phyloP scores from a whole-genome alignment of 1,140 invertebrate genomes.

The Temnothorax curvispinosus region DNA sequence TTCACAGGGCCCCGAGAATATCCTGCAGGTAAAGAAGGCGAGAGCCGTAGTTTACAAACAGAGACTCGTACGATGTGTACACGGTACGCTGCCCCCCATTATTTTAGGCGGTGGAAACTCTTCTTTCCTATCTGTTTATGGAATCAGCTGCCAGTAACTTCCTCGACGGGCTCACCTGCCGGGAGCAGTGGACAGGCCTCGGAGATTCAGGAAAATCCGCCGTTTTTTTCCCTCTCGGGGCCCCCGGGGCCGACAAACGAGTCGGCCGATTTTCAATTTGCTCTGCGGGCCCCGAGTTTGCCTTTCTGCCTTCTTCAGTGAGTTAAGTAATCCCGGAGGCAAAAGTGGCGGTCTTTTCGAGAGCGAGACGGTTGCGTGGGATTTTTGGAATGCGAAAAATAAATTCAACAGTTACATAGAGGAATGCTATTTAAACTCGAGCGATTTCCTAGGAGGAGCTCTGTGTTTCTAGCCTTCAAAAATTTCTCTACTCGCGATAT shows the following conservation, averaged over 20 bases:
- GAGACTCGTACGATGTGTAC: conserved; percentile 75
- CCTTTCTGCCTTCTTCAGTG: conserved; percentile 67
- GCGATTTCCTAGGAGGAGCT: not conserved
- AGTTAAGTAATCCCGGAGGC: conserved; percentile 55
- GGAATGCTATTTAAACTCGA: conserved; percentile 17
- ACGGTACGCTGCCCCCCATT: conserved; percentile 79
- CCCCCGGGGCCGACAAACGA: conserved; percentile 55
- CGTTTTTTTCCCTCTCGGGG: conserved; percentile 12
- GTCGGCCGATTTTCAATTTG: conserved; percentile 67
- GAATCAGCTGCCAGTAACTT: conserved; percentile 82
- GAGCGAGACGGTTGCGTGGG: conserved; percentile 38
- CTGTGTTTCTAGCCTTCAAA: not conserved
- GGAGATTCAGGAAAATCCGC: conserved; percentile 65
- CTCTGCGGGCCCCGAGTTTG: conserved; percentile 65
- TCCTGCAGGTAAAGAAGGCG: conserved; percentile 44
- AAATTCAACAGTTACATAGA: conserved; percentile 21
- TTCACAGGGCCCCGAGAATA: not conserved
- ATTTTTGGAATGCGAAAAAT: conserved; percentile 42
- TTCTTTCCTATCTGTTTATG: conserved; percentile 82
- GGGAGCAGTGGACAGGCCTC: conserved; percentile 26
- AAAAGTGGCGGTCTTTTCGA: conserved; percentile 1
- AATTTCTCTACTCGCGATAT: not conserved
- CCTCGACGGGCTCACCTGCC: conserved; percentile 71
- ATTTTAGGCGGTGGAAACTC: conserved; percentile 82
- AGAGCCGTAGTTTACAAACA: conserved; percentile 81